Evolutionary conservation across 2,888 invertebrate species (phyloP), one percentile per base, ranked within the genome.

Genomic region (Acronicta aceris): DNA sequence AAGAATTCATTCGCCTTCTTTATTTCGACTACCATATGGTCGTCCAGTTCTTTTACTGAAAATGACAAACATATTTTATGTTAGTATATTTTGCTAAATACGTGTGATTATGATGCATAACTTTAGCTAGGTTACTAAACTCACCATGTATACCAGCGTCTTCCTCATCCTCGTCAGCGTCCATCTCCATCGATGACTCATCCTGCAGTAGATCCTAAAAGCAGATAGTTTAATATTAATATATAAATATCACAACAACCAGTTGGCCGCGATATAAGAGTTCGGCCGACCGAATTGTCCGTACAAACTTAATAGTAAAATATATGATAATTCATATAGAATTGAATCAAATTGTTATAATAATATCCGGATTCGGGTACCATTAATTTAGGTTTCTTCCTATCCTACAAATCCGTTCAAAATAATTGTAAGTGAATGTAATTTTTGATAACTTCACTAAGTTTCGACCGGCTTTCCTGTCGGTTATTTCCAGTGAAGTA

Each of bases 11-110:
- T 81, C 15, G 90, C 74, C 79, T 94, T 93, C 66, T 92, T 93
- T 55, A 94, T 90, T 86, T 94, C 92, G 17, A 94, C 89, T 10
- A 94, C 82, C 92, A 94, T 92, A 45, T 93, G 88, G 55, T 85
- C 93, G 13, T 84, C 89, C 65, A 88, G 88, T 76, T 93, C 92
- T 85, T 90, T 93, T 4, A 93, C 94, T 94, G 85, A 54, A 89
- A 74, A 56, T 1, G 25, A 36, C 49, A 21, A 54, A 63, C 38
- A 47, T n/a, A n/a, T n/a, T 46, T 36, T 2, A 12, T n/a, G 48
- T 54, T 49, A 27, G 27, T 7, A 30, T n/a, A 16, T 10, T 12
- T 33, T 5, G 12, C 12, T 4, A 30, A 30, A 21, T 30, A 33
- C 6, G 7, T 40, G 9, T 15, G 8, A 8, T 45, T n/a, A 25